Conservation (phyloP, 1,140 invertebrate species). For the Euura lappo region DNA sequence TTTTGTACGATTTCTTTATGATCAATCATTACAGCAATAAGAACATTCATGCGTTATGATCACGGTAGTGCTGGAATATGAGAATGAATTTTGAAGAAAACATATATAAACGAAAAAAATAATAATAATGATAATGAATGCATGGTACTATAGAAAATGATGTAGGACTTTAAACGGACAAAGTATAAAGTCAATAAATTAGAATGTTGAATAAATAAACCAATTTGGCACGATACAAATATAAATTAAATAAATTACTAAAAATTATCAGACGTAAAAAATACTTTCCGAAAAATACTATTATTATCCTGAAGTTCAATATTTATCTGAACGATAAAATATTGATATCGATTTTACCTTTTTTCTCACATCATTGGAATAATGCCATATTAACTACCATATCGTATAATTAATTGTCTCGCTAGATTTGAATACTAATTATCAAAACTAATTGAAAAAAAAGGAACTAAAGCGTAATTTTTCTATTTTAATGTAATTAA, state of each 20-base stretch:
- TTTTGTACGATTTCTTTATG: too few species aligned
- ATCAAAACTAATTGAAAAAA: background rate
- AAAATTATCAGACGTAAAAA: background rate
- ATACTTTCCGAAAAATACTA: background rate
- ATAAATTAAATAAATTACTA: conserved; percentile 8
- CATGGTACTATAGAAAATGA: too few species aligned
- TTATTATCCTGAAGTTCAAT: background rate
- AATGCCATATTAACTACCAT: background rate
- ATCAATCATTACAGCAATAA: too few species aligned
- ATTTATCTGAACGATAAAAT: background rate
- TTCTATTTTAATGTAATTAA: background rate
- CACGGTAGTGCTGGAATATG: background rate
- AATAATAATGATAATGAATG: too few species aligned
- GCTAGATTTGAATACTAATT: background rate
- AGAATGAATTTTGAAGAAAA: background rate
- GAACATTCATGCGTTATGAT: too few species aligned
- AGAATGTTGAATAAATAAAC: background rate
- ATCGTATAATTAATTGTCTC: background rate
- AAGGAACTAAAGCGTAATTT: background rate
- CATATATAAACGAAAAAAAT: too few species aligned
- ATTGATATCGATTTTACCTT: background rate
- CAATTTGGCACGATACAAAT: background rate
- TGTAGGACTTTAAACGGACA: too few species aligned
- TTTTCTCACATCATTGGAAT: background rate
- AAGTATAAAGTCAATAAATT: background rate